A percentile compares a stretch with the other conserved stretches of the same genome.
These are phyloP conservation scores for Diceros bicornis DNA, from an alignment of 2,797 vertebrate species.

Conservation along the genomic window DNA sequence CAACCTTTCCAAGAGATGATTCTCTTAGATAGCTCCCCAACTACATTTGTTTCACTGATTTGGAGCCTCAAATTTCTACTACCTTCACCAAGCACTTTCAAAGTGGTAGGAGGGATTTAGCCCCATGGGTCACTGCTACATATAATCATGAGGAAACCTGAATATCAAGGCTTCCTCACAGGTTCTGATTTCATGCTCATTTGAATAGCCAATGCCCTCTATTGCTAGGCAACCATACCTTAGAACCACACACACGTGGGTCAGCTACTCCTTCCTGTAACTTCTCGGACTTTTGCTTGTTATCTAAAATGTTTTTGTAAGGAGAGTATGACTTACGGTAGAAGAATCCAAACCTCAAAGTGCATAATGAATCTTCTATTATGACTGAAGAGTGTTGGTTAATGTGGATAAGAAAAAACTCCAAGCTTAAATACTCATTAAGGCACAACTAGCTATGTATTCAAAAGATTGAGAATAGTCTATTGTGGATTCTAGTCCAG, in stretches of 20 bases:
- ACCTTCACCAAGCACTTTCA: not conserved
- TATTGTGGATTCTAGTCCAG: constrained; percentile 57
- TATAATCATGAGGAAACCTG: not conserved
- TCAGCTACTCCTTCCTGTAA: not conserved
- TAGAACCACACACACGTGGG: not conserved
- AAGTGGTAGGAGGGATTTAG: not conserved
- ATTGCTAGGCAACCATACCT: not conserved
- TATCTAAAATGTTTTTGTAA: not conserved
- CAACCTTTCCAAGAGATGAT: not conserved
- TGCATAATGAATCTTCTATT: not conserved
- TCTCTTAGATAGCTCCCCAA: too few species aligned
- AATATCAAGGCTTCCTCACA: not conserved
- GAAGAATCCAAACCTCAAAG: not conserved
- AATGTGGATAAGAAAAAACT: constrained; percentile 25
- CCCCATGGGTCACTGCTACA: too few species aligned
- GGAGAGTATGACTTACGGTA: not conserved
- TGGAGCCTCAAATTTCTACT: not conserved
- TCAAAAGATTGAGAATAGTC: constrained; percentile 20
- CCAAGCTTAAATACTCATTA: constrained; percentile 23
- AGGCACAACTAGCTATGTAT: constrained; percentile 2
- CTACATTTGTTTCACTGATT: not conserved
- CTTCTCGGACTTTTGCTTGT: not conserved
- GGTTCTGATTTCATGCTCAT: not conserved
- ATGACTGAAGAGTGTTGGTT: not conserved
- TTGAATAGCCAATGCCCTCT: not conserved